A percentile compares a stretch with the other conserved stretches of the same genome.
Conservation (phyloP, 1,140 invertebrate species). For the Anthonomus grandis region DNA sequence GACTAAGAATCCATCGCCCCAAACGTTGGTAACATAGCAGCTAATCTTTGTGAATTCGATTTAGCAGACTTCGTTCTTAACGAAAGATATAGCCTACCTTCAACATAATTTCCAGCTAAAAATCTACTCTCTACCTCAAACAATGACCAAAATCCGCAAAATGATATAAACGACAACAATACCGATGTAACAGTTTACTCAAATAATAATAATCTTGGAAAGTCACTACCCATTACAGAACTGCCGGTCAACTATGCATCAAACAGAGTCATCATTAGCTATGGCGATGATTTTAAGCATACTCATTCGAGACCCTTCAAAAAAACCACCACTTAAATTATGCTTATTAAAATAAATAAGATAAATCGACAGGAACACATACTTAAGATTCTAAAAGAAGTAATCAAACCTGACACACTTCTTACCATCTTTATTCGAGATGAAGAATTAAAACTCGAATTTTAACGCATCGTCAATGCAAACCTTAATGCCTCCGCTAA, state of each 20-base stretch:
- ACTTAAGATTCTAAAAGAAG: neutral
- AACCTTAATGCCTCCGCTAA: neutral
- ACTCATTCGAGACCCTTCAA: neutral
- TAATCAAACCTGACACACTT: neutral
- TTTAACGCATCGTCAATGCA: neutral
- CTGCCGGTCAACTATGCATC: slow-evolving; percentile 1
- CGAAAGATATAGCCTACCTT: neutral
- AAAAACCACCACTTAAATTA: neutral
- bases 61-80: neutral
- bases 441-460: neutral
- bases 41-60: neutral
- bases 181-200: neutral
- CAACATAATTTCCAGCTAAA: neutral
- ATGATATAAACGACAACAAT: neutral
- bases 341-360: no score
- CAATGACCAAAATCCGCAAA: neutral
- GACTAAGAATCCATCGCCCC: neutral
- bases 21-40: neutral
- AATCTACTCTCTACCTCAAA: neutral
- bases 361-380: no score
- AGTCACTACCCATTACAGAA: slow-evolving; percentile 7
- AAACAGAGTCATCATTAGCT: neutral
- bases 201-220: neutral
- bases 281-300: neutral
- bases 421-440: neutral